Evolutionary conservation across 2,797 vertebrate species (phyloP), one percentile per base, ranked within the genome.

Genomic region (Characodon lateralis): DNA sequence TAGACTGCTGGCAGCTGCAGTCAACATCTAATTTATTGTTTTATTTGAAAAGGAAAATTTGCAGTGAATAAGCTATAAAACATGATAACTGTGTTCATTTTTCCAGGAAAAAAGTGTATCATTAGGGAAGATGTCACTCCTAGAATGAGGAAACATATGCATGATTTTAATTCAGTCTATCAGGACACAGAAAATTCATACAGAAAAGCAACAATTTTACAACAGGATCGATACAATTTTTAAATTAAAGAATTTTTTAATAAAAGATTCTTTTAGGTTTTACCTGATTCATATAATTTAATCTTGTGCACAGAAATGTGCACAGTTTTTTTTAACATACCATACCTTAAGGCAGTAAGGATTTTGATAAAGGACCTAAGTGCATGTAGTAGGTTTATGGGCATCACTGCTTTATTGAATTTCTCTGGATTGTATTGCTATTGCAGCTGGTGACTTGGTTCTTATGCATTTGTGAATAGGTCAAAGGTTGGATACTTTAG

Each of bases 351-450:
- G 55, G 74, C 66, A 87, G 82, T 83, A 69, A 78, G 65, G 81
- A 84, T 59, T 74, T 86, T 76, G 77, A 78, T 74, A 84, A 86
- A 86, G 61, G 80, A 80, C 69, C 70, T 74, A 79, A 83, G 61
- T 72, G 69, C 59, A 68, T 39, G 72, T 55, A 85, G 89, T 80
- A 82, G 85, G 61, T 76, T 91, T 89, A 86, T 76, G 26, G 2
- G 88, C 63, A 58, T 48, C 53, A 70, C 41, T 20, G 69, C 78
- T 89, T 90, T 89, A 88, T 91, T 91, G 88, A 85, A 72, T 89
- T 87, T 81, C 85, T 83, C 55, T 86, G 95, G 88, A 92, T 96
- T 79, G 85, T 89, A 89, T 88, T 88, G 83, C 88, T 80, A 76
- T 72, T 91, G 86, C 94, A 76, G 85, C 81, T 83, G 81, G 77